phyloP scores from a whole-genome alignment of 2,888 invertebrate species.

The Proisotoma minuta region DNA sequence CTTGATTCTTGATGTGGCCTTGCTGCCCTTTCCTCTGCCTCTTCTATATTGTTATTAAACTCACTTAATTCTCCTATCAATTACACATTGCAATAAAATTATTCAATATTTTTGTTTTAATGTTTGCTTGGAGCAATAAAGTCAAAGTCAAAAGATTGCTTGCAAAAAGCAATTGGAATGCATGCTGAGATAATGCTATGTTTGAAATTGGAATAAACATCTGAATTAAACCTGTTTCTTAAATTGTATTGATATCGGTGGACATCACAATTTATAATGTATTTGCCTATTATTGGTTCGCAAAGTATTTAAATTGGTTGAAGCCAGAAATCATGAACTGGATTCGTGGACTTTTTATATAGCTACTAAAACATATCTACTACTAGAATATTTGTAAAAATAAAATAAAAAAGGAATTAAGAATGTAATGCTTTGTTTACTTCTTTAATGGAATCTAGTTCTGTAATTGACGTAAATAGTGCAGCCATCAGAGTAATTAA shows the following conservation, averaged over 20 bases:
- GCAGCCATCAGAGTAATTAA: no score
- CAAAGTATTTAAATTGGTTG: no score
- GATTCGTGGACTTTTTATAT: no score
- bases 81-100: conserved; percentile 5
- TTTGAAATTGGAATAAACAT: conserved; percentile 5
- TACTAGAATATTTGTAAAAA: no score
- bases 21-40: not conserved
- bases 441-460: no score
- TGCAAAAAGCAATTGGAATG: not conserved
- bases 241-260: not conserved
- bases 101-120: not conserved
- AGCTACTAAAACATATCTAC: no score
- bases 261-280: not conserved
- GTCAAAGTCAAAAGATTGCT: no score
- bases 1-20: no score
- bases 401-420: no score
- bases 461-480: no score
- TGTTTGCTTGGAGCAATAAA: not conserved
- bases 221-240: not conserved
- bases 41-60: conserved; percentile 1
- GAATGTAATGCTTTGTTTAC: no score
- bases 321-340: no score
- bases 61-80: not conserved
- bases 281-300: not conserved
- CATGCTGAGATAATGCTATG: conserved; percentile 4